Base-by-base conservation (phyloP, 1,140 invertebrate species). In the Drosophila ananassae region DNA sequence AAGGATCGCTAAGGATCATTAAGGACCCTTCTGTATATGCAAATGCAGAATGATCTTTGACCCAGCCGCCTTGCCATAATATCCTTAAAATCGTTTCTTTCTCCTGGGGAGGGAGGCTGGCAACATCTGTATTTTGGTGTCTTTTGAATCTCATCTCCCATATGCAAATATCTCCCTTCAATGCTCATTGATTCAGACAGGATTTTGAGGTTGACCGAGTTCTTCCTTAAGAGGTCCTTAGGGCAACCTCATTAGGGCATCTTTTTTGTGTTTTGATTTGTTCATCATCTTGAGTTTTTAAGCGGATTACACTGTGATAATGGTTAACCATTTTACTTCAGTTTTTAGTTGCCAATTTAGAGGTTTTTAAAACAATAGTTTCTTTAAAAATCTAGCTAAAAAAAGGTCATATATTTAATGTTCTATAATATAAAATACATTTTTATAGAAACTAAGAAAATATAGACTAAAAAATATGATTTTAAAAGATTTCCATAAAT, bases 301-400 rank as follows among this genome's bases (percentile, higher is more conserved):
- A 87, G 82, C 82, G 76, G 82, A 87, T 87, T 87, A 83, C 82
- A 89, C 76, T 75, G 75, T 51, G 58, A 75, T 69, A 61, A 85
- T 85, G 82, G 87, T 87, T 78, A 81, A 74, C 51, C 56, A 62
- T 80, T 83, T 83, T 63, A 39, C 48, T 28, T 17, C 1, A 28
- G 4, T n/a, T 41, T 41, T 41, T 2, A 1, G 25, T 25, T 25
- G 4, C 0, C 0, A 25, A 37, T n/a, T 12, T 4, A 2, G 7
- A 5, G 25, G 25, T 28, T 0, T 28, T 28, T 28, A 28, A 28
- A 28, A 28, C 6, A 28, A 7, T 17, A 17, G 0, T 17, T 17
- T 17, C 0, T 17, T 17, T 17, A 0, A 17, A 17, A 17, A 17
- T 17, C 17, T 17, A 17, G 1, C 17, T 17, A 17, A 17, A 0